These are phyloP conservation scores for Ceratosolen fusciceps DNA, from an alignment of 1,140 invertebrate genomes.

Conservation along the genomic window DNA sequence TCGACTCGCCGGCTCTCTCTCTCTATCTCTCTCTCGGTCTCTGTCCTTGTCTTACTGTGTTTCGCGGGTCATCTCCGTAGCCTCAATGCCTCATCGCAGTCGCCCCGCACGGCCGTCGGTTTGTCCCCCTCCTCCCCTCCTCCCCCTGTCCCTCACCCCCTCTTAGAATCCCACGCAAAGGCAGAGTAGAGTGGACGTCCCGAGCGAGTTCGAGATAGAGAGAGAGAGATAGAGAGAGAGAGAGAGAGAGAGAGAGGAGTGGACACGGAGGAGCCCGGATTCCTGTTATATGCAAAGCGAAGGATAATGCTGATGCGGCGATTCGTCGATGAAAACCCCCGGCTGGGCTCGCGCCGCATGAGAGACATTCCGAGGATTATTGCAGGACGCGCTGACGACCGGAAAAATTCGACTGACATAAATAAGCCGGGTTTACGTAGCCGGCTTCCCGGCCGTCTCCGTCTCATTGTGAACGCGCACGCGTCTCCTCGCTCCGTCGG, in stretches of 20 bases:
- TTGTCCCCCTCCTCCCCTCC: neutral
- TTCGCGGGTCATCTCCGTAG: neutral
- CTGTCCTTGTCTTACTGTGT: neutral
- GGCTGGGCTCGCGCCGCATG: conserved; percentile 6
- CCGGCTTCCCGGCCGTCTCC: neutral
- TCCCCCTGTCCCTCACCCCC: neutral
- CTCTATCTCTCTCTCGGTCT: neutral
- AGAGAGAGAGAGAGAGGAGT: too few relatives aligned
- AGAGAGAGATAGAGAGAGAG: too few relatives aligned
- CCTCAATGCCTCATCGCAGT: too few relatives aligned
- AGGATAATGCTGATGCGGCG: conserved; percentile 31
- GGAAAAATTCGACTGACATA: conserved; percentile 39
- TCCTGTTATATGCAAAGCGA: conserved; percentile 30
- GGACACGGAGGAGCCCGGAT: neutral
- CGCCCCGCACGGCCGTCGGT: too few relatives aligned
- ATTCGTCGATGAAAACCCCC: conserved; percentile 34
- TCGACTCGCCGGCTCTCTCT: neutral
- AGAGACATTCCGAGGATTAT: conserved; percentile 25
- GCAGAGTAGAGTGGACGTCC: too few relatives aligned
- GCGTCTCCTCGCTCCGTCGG: neutral
- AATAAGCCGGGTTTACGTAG: conserved; percentile 15
- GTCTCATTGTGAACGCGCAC: neutral
- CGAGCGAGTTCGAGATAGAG: too few relatives aligned
- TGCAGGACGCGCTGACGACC: conserved; percentile 8
- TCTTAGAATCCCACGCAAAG: too few relatives aligned